Percentiles rank a stretch among this genome's conserved stretches.
Conservation (phyloP, 2,888 invertebrate genomes). For the Phasia obesa region DNA sequence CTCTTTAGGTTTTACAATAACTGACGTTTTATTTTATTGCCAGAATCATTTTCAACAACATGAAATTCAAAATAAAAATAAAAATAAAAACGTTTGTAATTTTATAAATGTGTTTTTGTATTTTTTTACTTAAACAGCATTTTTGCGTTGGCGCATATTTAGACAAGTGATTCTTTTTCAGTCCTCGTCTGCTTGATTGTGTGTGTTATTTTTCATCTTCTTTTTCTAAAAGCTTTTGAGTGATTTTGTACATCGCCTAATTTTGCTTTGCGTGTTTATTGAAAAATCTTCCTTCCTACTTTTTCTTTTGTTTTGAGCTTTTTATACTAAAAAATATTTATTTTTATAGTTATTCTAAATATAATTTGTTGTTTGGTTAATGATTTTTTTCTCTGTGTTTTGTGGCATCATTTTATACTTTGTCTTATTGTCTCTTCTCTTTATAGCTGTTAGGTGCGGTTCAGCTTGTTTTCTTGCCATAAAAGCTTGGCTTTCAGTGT, state of each 20-base stretch:
- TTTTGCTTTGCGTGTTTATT: slow-evolving; percentile 56
- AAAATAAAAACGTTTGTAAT: slow-evolving; percentile 36
- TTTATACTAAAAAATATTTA: not conserved
- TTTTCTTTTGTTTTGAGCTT: slow-evolving; percentile 1
- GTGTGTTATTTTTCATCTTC: slow-evolving; percentile 49
- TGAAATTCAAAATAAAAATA: slow-evolving; percentile 20
- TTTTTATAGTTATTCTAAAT: slow-evolving; percentile 30
- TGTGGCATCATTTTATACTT: slow-evolving; percentile 70
- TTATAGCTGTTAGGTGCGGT: slow-evolving; percentile 71
- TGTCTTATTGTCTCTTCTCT: slow-evolving; percentile 56
- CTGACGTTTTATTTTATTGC: slow-evolving; percentile 68
- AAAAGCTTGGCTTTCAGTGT: slow-evolving; percentile 72
- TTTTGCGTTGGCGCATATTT: slow-evolving; percentile 72
- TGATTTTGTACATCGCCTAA: slow-evolving; percentile 44
- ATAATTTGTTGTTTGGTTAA: slow-evolving; percentile 58
- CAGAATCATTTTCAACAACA: slow-evolving; percentile 61
- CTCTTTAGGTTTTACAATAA: slow-evolving; percentile 69
- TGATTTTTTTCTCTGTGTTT: slow-evolving; percentile 19
- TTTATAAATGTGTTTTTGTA: slow-evolving; percentile 4
- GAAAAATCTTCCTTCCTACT: slow-evolving; percentile 60
- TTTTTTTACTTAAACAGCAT: not conserved
- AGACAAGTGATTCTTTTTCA: slow-evolving; percentile 66
- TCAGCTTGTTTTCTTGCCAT: slow-evolving; percentile 57
- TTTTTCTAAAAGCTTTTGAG: slow-evolving; percentile 37
- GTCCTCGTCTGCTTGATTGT: slow-evolving; percentile 60